Conservation (phyloP, 2,113 vertebrate species). For the Vombatus ursinus region DNA sequence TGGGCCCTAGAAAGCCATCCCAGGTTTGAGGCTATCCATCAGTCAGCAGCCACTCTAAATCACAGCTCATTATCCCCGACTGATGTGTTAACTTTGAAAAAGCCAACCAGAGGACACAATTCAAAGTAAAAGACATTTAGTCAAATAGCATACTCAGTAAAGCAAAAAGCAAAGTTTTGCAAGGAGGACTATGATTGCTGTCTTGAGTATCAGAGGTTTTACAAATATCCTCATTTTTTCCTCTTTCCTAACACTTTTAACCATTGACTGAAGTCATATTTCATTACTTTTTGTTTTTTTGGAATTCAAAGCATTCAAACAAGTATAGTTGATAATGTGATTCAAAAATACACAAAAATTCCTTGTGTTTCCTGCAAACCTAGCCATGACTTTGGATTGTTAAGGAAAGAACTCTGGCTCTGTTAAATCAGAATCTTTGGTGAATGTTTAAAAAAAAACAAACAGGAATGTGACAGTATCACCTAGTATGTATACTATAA, state of each 20-base stretch:
- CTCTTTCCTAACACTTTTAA: background rate
- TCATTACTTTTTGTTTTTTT: too few species aligned
- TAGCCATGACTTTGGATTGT: background rate
- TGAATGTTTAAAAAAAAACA: background rate
- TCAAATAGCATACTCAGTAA: too few species aligned
- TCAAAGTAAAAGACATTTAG: too few species aligned
- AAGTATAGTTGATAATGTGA: background rate
- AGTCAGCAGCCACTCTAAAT: too few species aligned
- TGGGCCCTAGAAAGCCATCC: too few species aligned
- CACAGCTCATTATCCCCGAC: too few species aligned
- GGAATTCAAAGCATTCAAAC: background rate
- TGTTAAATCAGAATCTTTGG: background rate
- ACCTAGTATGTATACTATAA: too few species aligned
- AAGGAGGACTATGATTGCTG: background rate
- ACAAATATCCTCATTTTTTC: background rate
- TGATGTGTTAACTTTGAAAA: too few species aligned
- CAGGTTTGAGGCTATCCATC: too few species aligned
- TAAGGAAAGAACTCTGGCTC: background rate
- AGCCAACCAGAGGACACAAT: too few species aligned
- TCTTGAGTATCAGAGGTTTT: background rate
- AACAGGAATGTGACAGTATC: too few species aligned
- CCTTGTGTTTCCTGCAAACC: background rate
- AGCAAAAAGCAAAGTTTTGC: too few species aligned
- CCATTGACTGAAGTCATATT: background rate
- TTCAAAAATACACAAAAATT: background rate